Evolutionary conservation across 2,888 invertebrate species (phyloP).

Genomic region (Strigamia transsilvanica): DNA sequence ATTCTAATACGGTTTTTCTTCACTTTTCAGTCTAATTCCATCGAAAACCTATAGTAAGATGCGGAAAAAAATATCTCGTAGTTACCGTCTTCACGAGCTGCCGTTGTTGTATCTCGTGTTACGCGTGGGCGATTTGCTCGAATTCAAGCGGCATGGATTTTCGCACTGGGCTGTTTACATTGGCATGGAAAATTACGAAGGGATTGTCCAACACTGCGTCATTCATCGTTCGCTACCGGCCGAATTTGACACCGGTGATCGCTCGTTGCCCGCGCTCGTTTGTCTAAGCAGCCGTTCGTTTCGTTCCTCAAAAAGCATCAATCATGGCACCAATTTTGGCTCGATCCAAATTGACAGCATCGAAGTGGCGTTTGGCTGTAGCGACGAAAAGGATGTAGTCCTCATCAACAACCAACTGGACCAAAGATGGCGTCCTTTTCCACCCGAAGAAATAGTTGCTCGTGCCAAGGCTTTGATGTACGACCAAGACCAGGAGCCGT

Average conservation of each 20-base stretch:
- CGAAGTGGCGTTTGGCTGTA: background rate
- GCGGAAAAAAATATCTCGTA: conserved; percentile 17
- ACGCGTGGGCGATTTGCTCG: conserved; percentile 52
- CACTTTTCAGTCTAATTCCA: background rate
- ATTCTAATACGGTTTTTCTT: background rate
- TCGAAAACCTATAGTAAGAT: background rate
- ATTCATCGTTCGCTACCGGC: conserved; percentile 50
- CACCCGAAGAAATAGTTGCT: conserved; percentile 48
- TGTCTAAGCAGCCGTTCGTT: background rate
- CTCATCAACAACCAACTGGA: conserved; percentile 54
- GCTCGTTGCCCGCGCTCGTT: background rate
- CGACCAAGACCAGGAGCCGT: conserved; percentile 10
- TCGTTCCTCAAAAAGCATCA: background rate
- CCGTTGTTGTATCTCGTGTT: background rate
- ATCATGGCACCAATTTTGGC: conserved; percentile 17
- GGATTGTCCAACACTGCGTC: conserved; percentile 19
- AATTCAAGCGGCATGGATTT: conserved; percentile 53
- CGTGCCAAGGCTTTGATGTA: conserved; percentile 36
- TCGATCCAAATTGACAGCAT: conserved; percentile 43
- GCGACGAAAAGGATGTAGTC: conserved; percentile 41
- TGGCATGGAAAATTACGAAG: background rate
- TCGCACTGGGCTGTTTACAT: conserved; percentile 55
- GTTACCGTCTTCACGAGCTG: conserved; percentile 40
- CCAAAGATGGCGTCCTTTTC: conserved; percentile 20
- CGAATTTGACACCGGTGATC: background rate